Conservation (phyloP, 2,888 invertebrate species). For the Junonia oenone region DNA sequence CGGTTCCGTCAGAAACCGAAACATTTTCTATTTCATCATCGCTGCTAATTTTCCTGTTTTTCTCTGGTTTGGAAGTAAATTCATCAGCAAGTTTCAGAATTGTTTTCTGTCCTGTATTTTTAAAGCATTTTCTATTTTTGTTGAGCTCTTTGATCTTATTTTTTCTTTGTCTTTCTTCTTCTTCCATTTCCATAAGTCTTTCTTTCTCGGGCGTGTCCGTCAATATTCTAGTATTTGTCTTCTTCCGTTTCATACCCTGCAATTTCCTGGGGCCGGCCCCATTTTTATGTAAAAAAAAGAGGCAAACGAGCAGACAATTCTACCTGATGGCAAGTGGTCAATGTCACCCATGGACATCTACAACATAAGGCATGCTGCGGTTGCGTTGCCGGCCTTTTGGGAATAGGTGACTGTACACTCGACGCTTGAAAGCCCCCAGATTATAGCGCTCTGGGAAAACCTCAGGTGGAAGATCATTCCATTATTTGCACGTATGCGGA, state of each 20-base stretch:
- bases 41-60: constrained; percentile 7
- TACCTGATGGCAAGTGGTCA: too few species aligned
- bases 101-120: background rate
- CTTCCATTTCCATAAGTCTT: constrained; percentile 24
- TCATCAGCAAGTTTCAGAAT: background rate
- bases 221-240: background rate
- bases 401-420: too few species aligned
- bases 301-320: too few species aligned
- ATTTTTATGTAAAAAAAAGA: too few species aligned
- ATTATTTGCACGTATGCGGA: too few species aligned
- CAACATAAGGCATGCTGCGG: too few species aligned
- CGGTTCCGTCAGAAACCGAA: too few species aligned
- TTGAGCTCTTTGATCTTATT: constrained; percentile 20
- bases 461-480: too few species aligned
- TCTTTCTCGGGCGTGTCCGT: constrained; percentile 20
- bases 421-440: too few species aligned
- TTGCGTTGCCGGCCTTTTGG: too few species aligned
- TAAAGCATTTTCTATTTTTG: constrained; percentile 3
- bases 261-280: background rate
- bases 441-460: too few species aligned
- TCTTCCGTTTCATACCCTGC: background rate
- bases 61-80: background rate
- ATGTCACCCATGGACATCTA: too few species aligned
- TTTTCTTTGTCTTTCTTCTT: constrained; percentile 26
- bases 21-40: constrained; percentile 20